Evolutionary conservation across 1,140 invertebrate species (phyloP).

Genomic region (Nautilus pompilius): DNA sequence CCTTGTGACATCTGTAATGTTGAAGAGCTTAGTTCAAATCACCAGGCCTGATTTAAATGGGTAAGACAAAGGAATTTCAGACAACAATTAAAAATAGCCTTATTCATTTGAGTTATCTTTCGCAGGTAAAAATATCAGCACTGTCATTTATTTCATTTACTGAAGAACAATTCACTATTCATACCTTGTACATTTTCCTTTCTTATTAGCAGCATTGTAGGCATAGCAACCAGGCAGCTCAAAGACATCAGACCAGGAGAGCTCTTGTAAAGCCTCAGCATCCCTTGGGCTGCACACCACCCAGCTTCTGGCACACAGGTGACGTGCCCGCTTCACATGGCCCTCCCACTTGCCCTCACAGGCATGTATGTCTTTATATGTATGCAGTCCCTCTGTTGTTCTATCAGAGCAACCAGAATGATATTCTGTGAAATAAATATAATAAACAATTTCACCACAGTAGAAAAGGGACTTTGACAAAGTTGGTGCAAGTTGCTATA

Average conservation of each 20-base stretch:
- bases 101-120: too few species aligned
- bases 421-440: constrained; percentile 25
- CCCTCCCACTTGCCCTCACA: constrained; percentile 43
- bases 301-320: constrained; percentile 42
- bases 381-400: constrained; percentile 32
- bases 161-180: too few species aligned
- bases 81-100: too few species aligned
- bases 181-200: constrained; percentile 39
- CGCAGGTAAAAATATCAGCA: too few species aligned
- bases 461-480: too few species aligned
- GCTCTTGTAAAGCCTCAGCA: constrained; percentile 18
- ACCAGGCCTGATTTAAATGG: too few species aligned
- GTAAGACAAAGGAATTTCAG: too few species aligned
- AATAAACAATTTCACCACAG: too few species aligned
- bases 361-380: constrained; percentile 36
- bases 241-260: constrained; percentile 39
- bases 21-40: too few species aligned
- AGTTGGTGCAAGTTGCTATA: too few species aligned
- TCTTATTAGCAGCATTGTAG: constrained; percentile 40
- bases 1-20: constrained; percentile 35
- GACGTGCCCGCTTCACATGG: constrained; percentile 33
- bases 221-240: constrained; percentile 44
- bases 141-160: too few species aligned
- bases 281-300: constrained; percentile 41
- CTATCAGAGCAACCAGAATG: constrained; percentile 39